A percentile compares a stretch with the other conserved stretches of the same genome.
These are phyloP conservation scores for Desmophyllum pertusum DNA, from an alignment of 92 coral and sea anemone species.

Conservation along the genomic window DNA sequence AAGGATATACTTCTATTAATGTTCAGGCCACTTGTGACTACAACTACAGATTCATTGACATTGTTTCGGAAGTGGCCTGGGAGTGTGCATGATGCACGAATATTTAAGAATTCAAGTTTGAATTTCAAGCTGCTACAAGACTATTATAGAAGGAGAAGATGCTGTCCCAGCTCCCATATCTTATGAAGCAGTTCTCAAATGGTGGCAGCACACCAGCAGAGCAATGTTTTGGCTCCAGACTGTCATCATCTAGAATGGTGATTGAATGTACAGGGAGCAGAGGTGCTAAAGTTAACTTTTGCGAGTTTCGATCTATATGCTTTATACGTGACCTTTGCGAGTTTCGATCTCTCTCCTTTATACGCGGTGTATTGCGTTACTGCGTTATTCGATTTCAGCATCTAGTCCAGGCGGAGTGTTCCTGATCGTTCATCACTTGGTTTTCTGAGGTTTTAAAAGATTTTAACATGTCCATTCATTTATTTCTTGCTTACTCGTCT, in stretches of 20 bases:
- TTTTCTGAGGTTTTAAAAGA: too few relatives aligned
- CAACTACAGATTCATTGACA: conserved; percentile 20
- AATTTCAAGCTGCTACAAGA: conserved; percentile 38
- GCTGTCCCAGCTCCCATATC: conserved; percentile 38
- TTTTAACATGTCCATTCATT: too few relatives aligned
- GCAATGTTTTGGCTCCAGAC: conserved; percentile 32
- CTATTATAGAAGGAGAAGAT: conserved; percentile 44
- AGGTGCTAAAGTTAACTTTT: too few relatives aligned
- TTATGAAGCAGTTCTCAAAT: conserved; percentile 34
- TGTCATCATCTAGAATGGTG: conserved; percentile 38
- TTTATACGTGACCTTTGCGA: too few relatives aligned
- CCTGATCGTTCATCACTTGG: too few relatives aligned
- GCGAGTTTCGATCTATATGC: too few relatives aligned
- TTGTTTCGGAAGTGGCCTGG: conserved; percentile 26
- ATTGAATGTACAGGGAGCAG: conserved; percentile 45
- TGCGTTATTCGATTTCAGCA: too few relatives aligned
- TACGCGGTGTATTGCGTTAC: too few relatives aligned
- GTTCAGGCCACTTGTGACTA: conserved; percentile 27
- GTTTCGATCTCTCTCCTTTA: too few relatives aligned
- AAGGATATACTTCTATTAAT: conserved; percentile 10
- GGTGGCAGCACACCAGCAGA: conserved; percentile 41
- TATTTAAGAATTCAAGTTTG: conserved; percentile 42
- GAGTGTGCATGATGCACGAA: conserved; percentile 40
- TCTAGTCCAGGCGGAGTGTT: too few relatives aligned
- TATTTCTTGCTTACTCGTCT: too few relatives aligned